Evolutionary conservation across 2,797 vertebrate species (phyloP), one percentile per base, ranked within the genome.

Genomic region (Malacoctenus gilli): DNA sequence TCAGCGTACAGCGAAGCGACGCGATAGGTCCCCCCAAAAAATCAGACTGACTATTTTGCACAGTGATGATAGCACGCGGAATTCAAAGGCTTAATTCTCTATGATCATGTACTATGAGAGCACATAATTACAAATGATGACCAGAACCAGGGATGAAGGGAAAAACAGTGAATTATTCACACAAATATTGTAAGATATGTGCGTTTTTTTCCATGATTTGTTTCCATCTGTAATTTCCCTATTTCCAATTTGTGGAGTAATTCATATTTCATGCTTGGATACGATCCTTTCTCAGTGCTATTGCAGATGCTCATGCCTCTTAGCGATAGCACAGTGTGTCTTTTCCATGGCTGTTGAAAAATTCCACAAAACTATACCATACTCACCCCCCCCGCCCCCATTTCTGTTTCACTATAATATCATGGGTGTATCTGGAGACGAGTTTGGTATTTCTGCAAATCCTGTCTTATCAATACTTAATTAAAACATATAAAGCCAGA

Each of bases 191-290:
- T 41, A 55, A 77, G 66, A 71, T 79, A 66, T 39, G 35, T n/a
- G 40, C 34, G 67, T 51, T 55, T 51, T 65, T 56, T 76, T 59
- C 40, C 62, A 35, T 80, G 36, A 79, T 82, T 87, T 82, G 47
- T 86, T 83, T 79, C 79, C 64, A 80, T 76, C 54, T 49, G 57
- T 77, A 66, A 71, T 75, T 78, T 72, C 71, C 44, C 66, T 59
- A 36, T 82, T 86, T 83, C 42, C 55, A 80, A 79, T 83, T 86
- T 75, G 75, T 71, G 58, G 73, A 80, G 77, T 85, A 85, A 85
- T 88, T 86, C 67, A 83, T 79, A 81, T 89, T 87, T 88, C 79
- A 86, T 86, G 85, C 75, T 74, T 75, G 73, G 52, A 72, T 85
- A 80, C 69, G 68, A 63, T 59, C 72, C 77, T 67, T 60, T 59